A percentile compares a stretch with the other conserved stretches of the same genome.
phyloP scores from a whole-genome alignment of 2,888 invertebrate species.

The Epistrophe eligans region DNA sequence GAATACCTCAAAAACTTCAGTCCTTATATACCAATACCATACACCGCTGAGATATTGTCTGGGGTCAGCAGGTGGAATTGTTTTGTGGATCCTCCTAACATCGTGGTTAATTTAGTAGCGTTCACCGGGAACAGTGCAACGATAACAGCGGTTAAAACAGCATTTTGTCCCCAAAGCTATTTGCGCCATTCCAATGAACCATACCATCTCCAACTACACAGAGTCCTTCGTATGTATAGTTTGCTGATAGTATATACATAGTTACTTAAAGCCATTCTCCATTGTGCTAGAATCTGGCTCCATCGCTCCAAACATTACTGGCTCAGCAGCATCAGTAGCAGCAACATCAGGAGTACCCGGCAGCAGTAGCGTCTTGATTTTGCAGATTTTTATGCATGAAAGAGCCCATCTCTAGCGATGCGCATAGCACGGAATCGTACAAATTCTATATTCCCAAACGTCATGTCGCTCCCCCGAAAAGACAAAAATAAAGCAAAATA shows the following conservation, averaged over 20 bases:
- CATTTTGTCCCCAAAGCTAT: conserved; percentile 69
- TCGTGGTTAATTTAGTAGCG: conserved; percentile 72
- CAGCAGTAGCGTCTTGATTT: conserved; percentile 67
- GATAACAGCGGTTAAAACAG: conserved; percentile 60
- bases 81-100: conserved; percentile 54
- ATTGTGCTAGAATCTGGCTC: conserved; percentile 48
- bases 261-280: conserved; percentile 32
- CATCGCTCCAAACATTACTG: conserved; percentile 15
- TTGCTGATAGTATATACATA: neutral
- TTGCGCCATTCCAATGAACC: conserved; percentile 54
- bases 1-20: conserved; percentile 49
- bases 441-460: conserved; percentile 32
- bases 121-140: conserved; percentile 53
- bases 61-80: conserved; percentile 74
- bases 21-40: neutral
- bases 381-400: conserved; percentile 71
- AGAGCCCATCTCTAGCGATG: conserved; percentile 56
- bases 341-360: conserved; percentile 1
- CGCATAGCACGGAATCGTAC: conserved; percentile 43
- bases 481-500: neutral
- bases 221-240: neutral
- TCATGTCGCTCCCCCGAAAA: conserved; percentile 53
- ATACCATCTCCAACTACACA: neutral
- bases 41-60: conserved; percentile 54
- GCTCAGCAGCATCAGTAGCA: conserved; percentile 3